These are phyloP conservation scores for Tridacna crocea DNA, from an alignment of 2,888 invertebrate species.

Conservation along the genomic window DNA sequence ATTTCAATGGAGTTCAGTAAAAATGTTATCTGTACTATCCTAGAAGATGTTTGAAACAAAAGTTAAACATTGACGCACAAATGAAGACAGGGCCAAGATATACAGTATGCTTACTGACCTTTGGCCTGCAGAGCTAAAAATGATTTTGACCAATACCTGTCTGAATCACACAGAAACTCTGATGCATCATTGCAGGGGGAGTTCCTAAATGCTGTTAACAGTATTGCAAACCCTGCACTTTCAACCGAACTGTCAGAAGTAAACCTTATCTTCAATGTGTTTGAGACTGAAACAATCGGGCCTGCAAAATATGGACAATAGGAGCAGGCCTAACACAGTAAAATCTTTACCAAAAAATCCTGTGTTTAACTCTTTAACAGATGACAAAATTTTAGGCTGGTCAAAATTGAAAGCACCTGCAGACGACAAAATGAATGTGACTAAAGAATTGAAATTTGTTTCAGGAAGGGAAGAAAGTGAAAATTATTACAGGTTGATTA, in stretches of 20 bases:
- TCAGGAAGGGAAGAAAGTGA: too few species aligned
- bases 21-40: too few species aligned
- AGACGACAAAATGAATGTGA: background rate
- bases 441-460: too few species aligned
- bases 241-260: conserved; percentile 30
- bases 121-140: too few species aligned
- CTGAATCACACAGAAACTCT: conserved; percentile 42
- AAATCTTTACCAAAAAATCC: too few species aligned
- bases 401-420: background rate
- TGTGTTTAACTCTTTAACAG: background rate
- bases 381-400: background rate
- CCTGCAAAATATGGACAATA: conserved; percentile 29
- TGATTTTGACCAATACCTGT: conserved; percentile 23
- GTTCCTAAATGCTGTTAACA: conserved; percentile 35
- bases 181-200: conserved; percentile 23
- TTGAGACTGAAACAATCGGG: conserved; percentile 31
- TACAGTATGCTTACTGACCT: too few species aligned
- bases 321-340: too few species aligned
- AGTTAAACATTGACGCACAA: too few species aligned
- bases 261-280: conserved; percentile 31
- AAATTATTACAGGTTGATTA: too few species aligned
- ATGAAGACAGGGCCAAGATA: too few species aligned
- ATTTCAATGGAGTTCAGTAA: too few species aligned
- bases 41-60: too few species aligned
- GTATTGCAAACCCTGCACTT: conserved; percentile 36